Evolutionary conservation across 2,797 vertebrate species (phyloP), one percentile per base, ranked within the genome.

Genomic region (Microhierax caerulescens): DNA sequence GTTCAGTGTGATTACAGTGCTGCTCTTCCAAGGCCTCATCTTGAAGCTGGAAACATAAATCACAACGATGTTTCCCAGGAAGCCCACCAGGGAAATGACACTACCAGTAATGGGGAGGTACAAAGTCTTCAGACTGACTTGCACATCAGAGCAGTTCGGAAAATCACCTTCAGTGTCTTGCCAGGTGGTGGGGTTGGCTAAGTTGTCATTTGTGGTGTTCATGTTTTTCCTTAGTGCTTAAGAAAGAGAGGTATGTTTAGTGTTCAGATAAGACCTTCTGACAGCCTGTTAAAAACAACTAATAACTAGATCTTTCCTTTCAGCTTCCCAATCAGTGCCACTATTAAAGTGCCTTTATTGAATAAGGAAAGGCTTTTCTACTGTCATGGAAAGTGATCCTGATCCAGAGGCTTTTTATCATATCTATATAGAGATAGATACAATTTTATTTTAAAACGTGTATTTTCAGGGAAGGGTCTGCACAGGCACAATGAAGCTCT

Each of bases 21-120:
- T 98, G 96, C 97, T 98, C 83, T 97, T 98, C 98, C 98, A 99
- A 32, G 98, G 98, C 9, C 98, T 98, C 96, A 98, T 97, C 93
- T 98, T 98, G 34, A 98, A 94, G 72, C 97, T 18, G 53, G 98
- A 98, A 20, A 98, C 96, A 69, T 91, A 78, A 34, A 99, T 97
- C 0, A 90, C 97, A 13, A 96, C 97, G 1, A 97, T 4, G 2
- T 98, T 99, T 39, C 98, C 98, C 0, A 94, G 92, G 54, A 98
- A 97, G 12, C 85, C 96, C 82, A 97, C 86, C 5, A 97, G 76
- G 32, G 98, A 98, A 75, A 97, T 88, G n/a, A 95, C 34, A 54
- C 95, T 77, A 6, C 97, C 97, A 41, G 81, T 64, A 27, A 95
- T 7, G 4, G 97, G 97, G 39, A 98, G 95, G 50, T 63, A 90